Evolutionary conservation across 35 echinoderm and acorn worm species (phyloP), one percentile per base, ranked within the genome.

Genomic region (Apostichopus japonicus): DNA sequence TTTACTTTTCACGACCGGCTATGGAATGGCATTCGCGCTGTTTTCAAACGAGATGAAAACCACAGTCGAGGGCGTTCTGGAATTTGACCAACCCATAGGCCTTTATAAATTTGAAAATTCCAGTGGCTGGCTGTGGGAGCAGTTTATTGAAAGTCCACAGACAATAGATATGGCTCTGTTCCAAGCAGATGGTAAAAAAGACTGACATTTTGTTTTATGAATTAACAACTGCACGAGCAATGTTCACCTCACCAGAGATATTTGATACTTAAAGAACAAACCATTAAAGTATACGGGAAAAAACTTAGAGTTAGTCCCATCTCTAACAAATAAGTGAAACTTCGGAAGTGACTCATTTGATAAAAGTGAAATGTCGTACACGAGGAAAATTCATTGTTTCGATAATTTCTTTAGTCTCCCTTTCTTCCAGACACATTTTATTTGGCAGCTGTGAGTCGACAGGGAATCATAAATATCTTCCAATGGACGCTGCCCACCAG

Each of bases 391-490:
- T 44, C 33, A 44, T 44, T 44, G 33, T 44, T 44, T 44, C 4
- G 33, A 21, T 75, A 21, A 75, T 75, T 22, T 75, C 71, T n/a
- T 52, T 82, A 6, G 25, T 72, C 61, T 10, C 21, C 53, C 23
- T 54, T 72, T 25, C 15, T 72, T 72, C 51, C 76, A 91, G 90
- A 91, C 56, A 25, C 52, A n/a, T 17, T 55, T 25, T 91, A 91
- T 24, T 22, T 91, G 71, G 72, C 58, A 21, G 90, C 90, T 59
- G 90, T 91, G 25, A 91, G 90, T 53, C 16, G 72, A 10, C 90
- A 56, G 52, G 90, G 90, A 11, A 79, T 16, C 52, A 77, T 91
- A 65, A 78, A 91, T 61, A 91, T 91, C 15, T 91, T 79, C 72
- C 90, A 91, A 52, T 91, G 90, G 90, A 91, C 21, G 2, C 55